Evolutionary conservation across 1,140 invertebrate genomes (phyloP), one percentile per base, ranked within the genome.

Genomic region (Listronotus bonariensis): DNA sequence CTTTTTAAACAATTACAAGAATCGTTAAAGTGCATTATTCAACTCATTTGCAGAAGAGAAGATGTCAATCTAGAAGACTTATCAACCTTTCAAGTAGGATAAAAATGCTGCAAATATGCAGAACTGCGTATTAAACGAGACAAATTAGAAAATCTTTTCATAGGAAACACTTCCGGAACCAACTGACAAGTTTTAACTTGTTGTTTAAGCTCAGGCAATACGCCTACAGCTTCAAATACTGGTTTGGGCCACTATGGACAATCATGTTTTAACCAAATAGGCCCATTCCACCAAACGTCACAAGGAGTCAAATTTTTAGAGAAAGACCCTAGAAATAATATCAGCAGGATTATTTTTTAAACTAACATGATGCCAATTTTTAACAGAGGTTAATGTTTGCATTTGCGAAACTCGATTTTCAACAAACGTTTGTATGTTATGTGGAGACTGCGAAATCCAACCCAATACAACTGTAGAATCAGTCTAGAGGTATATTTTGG

Each of bases 341-440:
- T 82, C 80, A 0, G 79, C 78, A 0, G 80, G 79, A 62, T 77
- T 77, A 12, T 71, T 46, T n/a, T 68, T 31, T 2, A 62, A 60
- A 11, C 18, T n/a, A 12, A 80, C 73, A 59, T 81, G 73, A 36
- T 61, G 54, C 75, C 79, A 80, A n/a, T 58, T 45, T 40, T 54
- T 43, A 7, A 36, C 53, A 9, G 10, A 26, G 14, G 76, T 77
- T 12, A 65, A 46, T 17, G 76, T 8, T 48, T 67, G 58, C 31
- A 69, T 63, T 45, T 61, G 20, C 17, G 53, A n/a, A 51, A 67
- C 34, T 9, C 68, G 26, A 40, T 69, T 69, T 8, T 40, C 9
- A 1, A 69, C 45, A 42, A 69, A 67, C 6, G 67, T 71, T 62
- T 66, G 56, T 20, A 49, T 63, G 18, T 9, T 7, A 12, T 38